Conservation (phyloP, 37 sponge, comb jelly and placozoan species). For the Haliclona indistincta region DNA sequence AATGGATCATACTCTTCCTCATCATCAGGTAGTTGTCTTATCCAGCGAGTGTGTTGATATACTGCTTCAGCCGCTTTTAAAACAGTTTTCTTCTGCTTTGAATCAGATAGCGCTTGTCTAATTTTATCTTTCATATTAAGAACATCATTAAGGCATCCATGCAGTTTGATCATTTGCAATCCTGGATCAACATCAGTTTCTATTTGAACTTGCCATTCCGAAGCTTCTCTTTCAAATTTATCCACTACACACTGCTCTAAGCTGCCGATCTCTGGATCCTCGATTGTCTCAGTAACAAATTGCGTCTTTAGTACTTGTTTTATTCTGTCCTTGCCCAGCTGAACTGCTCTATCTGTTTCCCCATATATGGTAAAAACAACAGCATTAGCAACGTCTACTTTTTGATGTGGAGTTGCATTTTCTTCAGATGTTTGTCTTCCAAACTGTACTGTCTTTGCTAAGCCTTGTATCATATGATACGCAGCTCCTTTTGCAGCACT, state of each 20-base stretch:
- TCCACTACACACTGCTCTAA: not conserved
- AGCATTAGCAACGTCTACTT: too few relatives aligned
- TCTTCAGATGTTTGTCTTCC: too few relatives aligned
- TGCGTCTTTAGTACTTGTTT: not conserved
- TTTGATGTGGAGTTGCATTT: not conserved
- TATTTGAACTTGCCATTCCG: conserved; percentile 11
- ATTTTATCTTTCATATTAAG: conserved; percentile 17
- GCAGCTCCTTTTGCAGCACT: not conserved
- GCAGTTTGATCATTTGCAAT: conserved; percentile 10
- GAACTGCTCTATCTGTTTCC: conserved; percentile 9
- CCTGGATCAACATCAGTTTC: conserved; percentile 30
- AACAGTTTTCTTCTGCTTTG: not conserved
- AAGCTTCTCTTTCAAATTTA: not conserved
- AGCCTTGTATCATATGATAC: too few relatives aligned
- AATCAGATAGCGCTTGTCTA: not conserved
- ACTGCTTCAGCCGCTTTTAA: conserved; percentile 29
- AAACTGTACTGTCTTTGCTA: too few relatives aligned
- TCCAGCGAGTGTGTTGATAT: conserved; percentile 31
- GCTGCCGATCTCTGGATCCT: conserved; percentile 19
- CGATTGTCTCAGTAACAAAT: conserved; percentile 16
- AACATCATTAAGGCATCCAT: conserved; percentile 18
- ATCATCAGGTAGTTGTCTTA: conserved; percentile 14
- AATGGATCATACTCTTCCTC: conserved; percentile 23
- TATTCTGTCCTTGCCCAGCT: conserved; percentile 12
- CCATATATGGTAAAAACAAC: conserved; percentile 37